These are phyloP conservation scores for Gnathonemus echidnorhynchus DNA, from an alignment of 2,113 vertebrate species.

Conservation along the genomic window DNA sequence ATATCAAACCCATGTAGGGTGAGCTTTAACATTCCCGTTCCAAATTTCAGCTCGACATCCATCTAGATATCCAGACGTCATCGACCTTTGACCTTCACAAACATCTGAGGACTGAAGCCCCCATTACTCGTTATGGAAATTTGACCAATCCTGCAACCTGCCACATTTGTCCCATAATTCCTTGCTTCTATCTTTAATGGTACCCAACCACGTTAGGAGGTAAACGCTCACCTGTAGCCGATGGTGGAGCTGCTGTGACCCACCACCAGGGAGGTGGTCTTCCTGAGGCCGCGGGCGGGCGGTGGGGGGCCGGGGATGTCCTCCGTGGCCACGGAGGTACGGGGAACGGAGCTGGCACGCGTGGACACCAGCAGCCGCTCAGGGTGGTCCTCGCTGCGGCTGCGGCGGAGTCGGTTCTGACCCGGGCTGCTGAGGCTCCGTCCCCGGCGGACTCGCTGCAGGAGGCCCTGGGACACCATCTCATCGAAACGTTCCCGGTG, in stretches of 20 bases:
- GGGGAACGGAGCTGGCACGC: constrained; percentile 84
- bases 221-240: constrained; percentile 70
- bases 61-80: background rate
- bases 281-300: constrained; percentile 64
- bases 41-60: background rate
- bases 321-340: constrained; percentile 68
- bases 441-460: constrained; percentile 80
- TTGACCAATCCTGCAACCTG: background rate
- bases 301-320: constrained; percentile 36
- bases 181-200: background rate
- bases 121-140: background rate
- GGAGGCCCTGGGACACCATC: constrained; percentile 88
- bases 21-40: background rate
- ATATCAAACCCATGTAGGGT: background rate
- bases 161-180: background rate
- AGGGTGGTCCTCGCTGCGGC: constrained; percentile 87
- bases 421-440: constrained; percentile 72
- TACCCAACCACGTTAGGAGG: background rate
- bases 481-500: constrained; percentile 93
- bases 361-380: constrained; percentile 88
- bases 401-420: constrained; percentile 75
- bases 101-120: background rate
- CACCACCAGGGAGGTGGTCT: constrained; percentile 73
- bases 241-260: constrained; percentile 61
- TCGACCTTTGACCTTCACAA: background rate